phyloP scores from a whole-genome alignment of 2,888 invertebrate genomes.

The Stenurella melanura region DNA sequence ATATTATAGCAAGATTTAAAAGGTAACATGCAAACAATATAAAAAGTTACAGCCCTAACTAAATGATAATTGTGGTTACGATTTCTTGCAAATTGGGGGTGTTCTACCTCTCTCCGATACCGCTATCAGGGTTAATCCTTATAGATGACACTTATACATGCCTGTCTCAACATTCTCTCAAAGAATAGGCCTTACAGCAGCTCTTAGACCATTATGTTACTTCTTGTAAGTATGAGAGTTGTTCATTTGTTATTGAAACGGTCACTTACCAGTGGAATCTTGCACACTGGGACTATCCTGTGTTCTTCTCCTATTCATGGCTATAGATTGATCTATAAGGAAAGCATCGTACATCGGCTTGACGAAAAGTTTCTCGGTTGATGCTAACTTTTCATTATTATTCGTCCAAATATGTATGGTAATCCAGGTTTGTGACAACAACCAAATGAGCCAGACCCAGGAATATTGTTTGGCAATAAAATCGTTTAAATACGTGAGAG shows the following conservation, averaged over 20 bases:
- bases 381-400: conserved; percentile 87
- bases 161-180: too few species aligned
- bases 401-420: conserved; percentile 91
- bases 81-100: too few species aligned
- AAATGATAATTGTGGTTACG: too few species aligned
- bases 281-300: neutral
- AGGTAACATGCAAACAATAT: too few species aligned
- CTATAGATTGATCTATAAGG: conserved; percentile 88
- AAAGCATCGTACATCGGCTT: conserved; percentile 89
- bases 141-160: too few species aligned
- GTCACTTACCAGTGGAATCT: neutral
- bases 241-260: neutral
- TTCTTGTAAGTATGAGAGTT: too few species aligned
- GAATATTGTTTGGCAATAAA: conserved; percentile 79
- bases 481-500: conserved; percentile 74
- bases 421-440: conserved; percentile 90
- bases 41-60: too few species aligned
- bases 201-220: too few species aligned
- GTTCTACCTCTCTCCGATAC: too few species aligned
- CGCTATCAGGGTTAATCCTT: too few species aligned
- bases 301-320: conserved; percentile 84
- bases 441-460: conserved; percentile 89
- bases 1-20: too few species aligned
- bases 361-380: conserved; percentile 89
- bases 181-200: too few species aligned